A percentile compares a stretch with the other conserved stretches of the same genome.
phyloP scores from a whole-genome alignment of 1,140 invertebrate species.

The Prorops nasuta region DNA sequence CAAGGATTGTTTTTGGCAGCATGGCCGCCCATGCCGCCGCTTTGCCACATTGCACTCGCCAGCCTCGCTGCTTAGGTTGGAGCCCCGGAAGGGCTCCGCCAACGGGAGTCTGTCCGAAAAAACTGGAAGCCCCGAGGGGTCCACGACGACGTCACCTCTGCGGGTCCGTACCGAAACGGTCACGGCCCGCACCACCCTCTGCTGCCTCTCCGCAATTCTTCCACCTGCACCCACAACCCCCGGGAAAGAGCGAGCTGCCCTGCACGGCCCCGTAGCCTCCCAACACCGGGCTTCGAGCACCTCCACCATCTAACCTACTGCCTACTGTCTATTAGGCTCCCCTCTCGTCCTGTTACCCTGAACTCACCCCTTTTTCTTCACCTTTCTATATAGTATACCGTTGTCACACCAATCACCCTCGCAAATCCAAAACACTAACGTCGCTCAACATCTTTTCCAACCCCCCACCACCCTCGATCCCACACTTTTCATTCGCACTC shows the following conservation, averaged over 20 bases:
- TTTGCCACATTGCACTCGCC: conserved; percentile 71
- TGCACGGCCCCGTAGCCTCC: conserved; percentile 52
- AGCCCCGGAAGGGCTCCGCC: conserved; percentile 40
- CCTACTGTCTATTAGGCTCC: neutral
- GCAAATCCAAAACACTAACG: too few species aligned
- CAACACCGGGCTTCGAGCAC: conserved; percentile 46
- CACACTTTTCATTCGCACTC: too few species aligned
- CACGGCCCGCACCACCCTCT: conserved; percentile 3
- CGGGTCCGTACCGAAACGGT: neutral
- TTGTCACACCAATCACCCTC: too few species aligned
- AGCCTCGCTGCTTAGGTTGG: conserved; percentile 39
- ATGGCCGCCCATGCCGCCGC: conserved; percentile 74
- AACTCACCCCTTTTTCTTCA: neutral
- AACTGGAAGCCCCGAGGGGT: conserved; percentile 1
- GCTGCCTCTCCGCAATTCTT: neutral
- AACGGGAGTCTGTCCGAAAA: neutral
- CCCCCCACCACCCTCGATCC: too few species aligned
- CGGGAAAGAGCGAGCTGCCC: conserved; percentile 46
- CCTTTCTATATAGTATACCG: too few species aligned
- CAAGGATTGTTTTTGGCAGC: conserved; percentile 74
- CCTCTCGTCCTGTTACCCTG: neutral
- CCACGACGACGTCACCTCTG: conserved; percentile 9
- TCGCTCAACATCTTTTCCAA: too few species aligned
- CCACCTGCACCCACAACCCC: conserved; percentile 19
- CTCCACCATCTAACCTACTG: conserved; percentile 49